phyloP scores from a whole-genome alignment of 2,888 invertebrate species.

The Polydrusus tereticollis region DNA sequence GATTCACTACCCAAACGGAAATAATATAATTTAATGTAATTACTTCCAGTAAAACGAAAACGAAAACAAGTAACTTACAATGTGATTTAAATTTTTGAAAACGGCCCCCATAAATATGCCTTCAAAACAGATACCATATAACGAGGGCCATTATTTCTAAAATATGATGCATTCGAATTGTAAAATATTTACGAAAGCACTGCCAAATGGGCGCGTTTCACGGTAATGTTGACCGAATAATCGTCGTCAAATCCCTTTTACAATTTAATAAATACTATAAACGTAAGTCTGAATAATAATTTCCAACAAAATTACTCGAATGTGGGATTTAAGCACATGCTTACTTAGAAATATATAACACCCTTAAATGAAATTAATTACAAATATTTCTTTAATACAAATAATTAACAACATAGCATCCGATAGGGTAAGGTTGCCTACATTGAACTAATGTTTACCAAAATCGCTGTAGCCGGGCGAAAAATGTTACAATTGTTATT shows the following conservation, averaged over 20 bases:
- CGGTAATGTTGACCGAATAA: constrained; percentile 8
- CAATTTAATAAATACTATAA: background rate
- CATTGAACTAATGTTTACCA: too few species aligned
- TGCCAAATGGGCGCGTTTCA: constrained; percentile 4
- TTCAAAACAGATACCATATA: background rate
- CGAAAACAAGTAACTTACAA: background rate
- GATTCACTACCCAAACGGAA: background rate
- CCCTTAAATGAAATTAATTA: too few species aligned
- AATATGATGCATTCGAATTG: background rate
- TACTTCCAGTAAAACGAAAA: background rate
- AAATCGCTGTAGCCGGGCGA: too few species aligned
- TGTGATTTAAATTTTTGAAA: background rate
- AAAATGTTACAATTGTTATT: too few species aligned
- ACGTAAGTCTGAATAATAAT: background rate
- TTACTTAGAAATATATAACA: too few species aligned
- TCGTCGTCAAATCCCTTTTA: background rate
- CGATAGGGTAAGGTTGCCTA: too few species aligned
- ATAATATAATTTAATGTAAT: background rate
- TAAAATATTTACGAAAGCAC: constrained; percentile 11
- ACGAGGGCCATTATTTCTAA: constrained; percentile 3
- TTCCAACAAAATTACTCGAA: too few species aligned
- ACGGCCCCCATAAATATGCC: constrained; percentile 1
- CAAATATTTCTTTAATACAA: too few species aligned
- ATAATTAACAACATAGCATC: too few species aligned
- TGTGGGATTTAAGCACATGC: too few species aligned